Percentiles rank a stretch among this genome's conserved stretches.
Conservation (phyloP, 30 jellyfish, hydroid and myxozoan species). For the Pelagia noctiluca region DNA sequence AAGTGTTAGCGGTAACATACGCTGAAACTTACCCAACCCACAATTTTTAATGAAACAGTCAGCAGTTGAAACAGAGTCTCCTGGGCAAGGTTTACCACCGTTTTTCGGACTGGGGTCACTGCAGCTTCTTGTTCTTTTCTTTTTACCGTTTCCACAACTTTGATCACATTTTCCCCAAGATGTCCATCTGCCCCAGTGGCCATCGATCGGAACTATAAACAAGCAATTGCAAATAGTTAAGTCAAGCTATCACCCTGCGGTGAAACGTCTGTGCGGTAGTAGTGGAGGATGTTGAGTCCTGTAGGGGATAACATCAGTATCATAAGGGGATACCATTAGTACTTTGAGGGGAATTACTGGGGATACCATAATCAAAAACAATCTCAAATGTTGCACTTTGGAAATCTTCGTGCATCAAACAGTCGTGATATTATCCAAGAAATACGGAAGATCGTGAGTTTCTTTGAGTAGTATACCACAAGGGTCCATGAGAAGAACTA, state of each 20-base stretch:
- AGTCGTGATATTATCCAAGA: too few species aligned
- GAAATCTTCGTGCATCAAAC: too few species aligned
- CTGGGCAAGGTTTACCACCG: conserved; percentile 64
- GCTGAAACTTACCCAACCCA: conserved; percentile 78
- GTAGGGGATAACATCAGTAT: neutral
- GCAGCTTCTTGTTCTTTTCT: conserved; percentile 59
- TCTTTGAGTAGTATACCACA: neutral
- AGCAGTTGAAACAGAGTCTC: conserved; percentile 13
- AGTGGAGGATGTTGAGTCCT: too few species aligned
- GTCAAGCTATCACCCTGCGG: too few species aligned
- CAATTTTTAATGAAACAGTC: conserved; percentile 66
- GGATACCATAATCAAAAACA: too few species aligned
- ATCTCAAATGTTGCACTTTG: too few species aligned
- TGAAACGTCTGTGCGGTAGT: too few species aligned
- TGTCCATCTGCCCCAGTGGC: conserved; percentile 88
- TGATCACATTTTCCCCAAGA: conserved; percentile 56
- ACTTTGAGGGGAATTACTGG: too few species aligned
- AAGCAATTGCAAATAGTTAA: too few species aligned
- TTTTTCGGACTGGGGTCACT: conserved; percentile 61
- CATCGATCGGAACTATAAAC: conserved; percentile 71
- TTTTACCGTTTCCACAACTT: conserved; percentile 60
- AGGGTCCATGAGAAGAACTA: too few species aligned
- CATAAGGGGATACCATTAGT: too few species aligned
- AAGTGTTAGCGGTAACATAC: too few species aligned
- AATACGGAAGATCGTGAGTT: neutral